Conservation (phyloP, 2,888 invertebrate genomes). For the Dexiosoma caninum region DNA sequence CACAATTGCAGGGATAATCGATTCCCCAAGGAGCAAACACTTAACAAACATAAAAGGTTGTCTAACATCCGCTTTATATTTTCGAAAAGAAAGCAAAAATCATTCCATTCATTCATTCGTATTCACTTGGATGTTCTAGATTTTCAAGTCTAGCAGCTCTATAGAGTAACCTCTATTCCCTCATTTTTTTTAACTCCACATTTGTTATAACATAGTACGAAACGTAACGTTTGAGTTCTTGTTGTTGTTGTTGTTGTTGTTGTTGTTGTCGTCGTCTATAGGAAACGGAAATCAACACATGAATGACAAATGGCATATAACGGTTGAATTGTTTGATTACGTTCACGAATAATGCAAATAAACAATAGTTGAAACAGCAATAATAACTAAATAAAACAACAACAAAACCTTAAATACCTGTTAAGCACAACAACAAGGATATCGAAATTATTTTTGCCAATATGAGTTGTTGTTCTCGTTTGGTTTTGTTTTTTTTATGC, state of each 20-base stretch:
- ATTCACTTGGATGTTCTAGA: slow-evolving; percentile 44
- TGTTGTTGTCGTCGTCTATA: slow-evolving; percentile 63
- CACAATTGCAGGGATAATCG: slow-evolving; percentile 77
- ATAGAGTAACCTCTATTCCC: not conserved
- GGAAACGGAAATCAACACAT: slow-evolving; percentile 76
- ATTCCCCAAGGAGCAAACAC: slow-evolving; percentile 77
- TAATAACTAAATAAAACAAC: not conserved
- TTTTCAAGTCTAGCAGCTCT: slow-evolving; percentile 23
- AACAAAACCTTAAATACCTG: slow-evolving; percentile 33
- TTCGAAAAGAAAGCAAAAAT: not conserved
- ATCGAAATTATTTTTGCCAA: slow-evolving; percentile 24
- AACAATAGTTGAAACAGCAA: slow-evolving; percentile 37
- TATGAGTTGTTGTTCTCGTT: not conserved
- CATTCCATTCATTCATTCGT: slow-evolving; percentile 21
- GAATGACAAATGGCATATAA: slow-evolving; percentile 74
- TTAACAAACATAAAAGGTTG: slow-evolving; percentile 66
- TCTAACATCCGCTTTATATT: slow-evolving; percentile 57
- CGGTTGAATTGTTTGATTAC: slow-evolving; percentile 63
- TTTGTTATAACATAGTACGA: slow-evolving; percentile 28
- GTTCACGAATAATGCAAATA: slow-evolving; percentile 48
- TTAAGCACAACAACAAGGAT: slow-evolving; percentile 47
- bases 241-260: too few species aligned
- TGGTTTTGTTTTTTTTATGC: not conserved
- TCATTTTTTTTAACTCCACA: slow-evolving; percentile 15
- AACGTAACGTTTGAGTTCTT: slow-evolving; percentile 31